Evolutionary conservation across 1,140 invertebrate species (phyloP).

Genomic region (Cryptotermes secundus): DNA sequence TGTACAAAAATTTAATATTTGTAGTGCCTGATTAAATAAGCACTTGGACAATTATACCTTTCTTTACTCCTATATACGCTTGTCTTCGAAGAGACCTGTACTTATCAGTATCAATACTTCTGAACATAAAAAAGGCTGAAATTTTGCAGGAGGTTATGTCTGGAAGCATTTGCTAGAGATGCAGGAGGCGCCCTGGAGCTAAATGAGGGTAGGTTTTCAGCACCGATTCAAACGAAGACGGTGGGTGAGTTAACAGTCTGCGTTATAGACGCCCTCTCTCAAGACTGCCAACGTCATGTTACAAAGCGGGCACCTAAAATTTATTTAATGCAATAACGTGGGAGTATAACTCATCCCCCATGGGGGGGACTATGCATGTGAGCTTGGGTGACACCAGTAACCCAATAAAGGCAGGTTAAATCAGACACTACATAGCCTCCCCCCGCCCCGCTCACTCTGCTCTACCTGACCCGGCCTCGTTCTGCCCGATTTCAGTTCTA

Average conservation of each 20-base stretch:
- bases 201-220: background rate
- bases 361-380: no score
- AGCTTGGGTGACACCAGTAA: background rate
- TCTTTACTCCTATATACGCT: no score
- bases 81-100: no score
- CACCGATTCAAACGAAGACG: no score
- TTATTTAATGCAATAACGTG: conserved; percentile 14
- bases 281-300: background rate
- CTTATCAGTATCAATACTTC: no score
- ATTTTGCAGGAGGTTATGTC: no score
- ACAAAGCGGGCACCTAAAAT: background rate
- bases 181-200: background rate
- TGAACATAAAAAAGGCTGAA: no score
- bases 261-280: no score
- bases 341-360: background rate
- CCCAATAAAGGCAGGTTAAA: conserved; percentile 16
- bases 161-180: background rate
- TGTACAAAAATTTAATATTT: no score
- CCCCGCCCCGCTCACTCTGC: background rate
- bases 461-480: background rate
- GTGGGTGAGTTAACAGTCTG: no score
- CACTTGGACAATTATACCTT: no score
- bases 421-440: background rate
- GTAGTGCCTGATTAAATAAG: no score
- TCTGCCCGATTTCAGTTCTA: background rate